These are phyloP conservation scores for Hormaphis cornu DNA, from an alignment of 1,140 invertebrate genomes.

Conservation along the genomic window DNA sequence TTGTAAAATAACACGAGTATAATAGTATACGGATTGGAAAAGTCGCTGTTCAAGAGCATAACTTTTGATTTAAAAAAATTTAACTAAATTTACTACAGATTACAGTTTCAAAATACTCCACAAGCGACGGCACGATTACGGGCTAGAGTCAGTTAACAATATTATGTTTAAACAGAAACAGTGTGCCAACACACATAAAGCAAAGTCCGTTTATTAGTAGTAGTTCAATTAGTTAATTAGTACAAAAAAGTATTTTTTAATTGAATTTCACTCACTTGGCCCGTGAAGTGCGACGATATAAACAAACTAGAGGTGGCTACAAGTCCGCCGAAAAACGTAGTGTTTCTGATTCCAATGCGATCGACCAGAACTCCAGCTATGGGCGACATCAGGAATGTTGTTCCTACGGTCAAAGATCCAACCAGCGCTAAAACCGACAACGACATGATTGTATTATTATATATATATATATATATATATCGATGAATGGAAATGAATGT, in stretches of 20 bases:
- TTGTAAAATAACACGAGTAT: too few relatives aligned
- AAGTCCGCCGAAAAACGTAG: constrained; percentile 70
- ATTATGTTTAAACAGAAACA: not conserved
- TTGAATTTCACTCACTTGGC: constrained; percentile 35
- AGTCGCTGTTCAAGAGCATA: too few relatives aligned
- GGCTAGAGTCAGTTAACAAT: too few relatives aligned
- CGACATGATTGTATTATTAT: constrained; percentile 39
- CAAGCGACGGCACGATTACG: too few relatives aligned
- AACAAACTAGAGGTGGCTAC: constrained; percentile 68
- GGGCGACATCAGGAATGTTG: constrained; percentile 80
- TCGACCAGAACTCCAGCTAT: constrained; percentile 81
- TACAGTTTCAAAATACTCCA: too few relatives aligned
- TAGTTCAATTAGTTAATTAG: too few relatives aligned
- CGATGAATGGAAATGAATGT: too few relatives aligned
- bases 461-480: not conserved
- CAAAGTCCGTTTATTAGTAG: too few relatives aligned
- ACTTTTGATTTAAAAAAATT: too few relatives aligned
- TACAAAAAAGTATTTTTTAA: too few relatives aligned
- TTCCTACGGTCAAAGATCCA: constrained; percentile 76
- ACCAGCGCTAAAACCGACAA: constrained; percentile 65
- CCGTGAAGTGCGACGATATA: constrained; percentile 63
- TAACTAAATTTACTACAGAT: too few relatives aligned
- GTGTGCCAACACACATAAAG: not conserved
- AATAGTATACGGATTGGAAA: too few relatives aligned
- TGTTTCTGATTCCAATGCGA: constrained; percentile 68